phyloP scores from a whole-genome alignment of 2,113 vertebrate species.

The Pterocles orientalis region DNA sequence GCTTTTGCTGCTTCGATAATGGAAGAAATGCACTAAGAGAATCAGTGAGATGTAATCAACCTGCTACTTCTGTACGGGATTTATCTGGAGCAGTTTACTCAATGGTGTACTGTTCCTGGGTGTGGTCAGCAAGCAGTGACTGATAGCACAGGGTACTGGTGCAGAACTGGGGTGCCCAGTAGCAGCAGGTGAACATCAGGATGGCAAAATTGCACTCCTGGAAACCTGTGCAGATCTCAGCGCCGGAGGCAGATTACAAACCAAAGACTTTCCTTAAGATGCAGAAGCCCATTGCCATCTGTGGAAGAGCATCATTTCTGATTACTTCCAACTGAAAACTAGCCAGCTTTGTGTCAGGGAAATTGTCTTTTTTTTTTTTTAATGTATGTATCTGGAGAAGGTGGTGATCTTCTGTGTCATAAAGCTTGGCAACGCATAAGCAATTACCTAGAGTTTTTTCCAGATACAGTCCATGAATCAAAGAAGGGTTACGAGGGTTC shows the following conservation, averaged over 20 bases:
- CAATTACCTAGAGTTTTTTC: not conserved
- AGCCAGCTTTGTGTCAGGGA: not conserved
- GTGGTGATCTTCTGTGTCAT: not conserved
- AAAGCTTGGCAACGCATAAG: not conserved
- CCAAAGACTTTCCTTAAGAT: not conserved
- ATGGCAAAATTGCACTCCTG: not conserved
- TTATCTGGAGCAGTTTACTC: not conserved
- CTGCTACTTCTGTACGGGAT: not conserved
- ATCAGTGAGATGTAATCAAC: not conserved
- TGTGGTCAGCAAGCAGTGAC: not conserved
- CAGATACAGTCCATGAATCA: not conserved
- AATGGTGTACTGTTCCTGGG: not conserved
- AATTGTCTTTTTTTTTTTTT: not conserved
- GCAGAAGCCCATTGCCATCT: not conserved
- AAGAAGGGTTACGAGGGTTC: not conserved
- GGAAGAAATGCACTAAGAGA: not conserved
- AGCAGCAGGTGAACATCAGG: not conserved
- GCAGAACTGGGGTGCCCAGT: not conserved
- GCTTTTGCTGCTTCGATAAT: not conserved
- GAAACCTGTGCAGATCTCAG: not conserved
- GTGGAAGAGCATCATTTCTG: not conserved
- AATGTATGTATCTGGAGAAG: not conserved
- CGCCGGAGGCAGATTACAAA: not conserved
- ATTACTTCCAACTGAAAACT: not conserved
- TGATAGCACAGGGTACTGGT: not conserved